Base-by-base conservation (phyloP, 1,140 invertebrate genomes). In the Caligus rogercresseyi region DNA sequence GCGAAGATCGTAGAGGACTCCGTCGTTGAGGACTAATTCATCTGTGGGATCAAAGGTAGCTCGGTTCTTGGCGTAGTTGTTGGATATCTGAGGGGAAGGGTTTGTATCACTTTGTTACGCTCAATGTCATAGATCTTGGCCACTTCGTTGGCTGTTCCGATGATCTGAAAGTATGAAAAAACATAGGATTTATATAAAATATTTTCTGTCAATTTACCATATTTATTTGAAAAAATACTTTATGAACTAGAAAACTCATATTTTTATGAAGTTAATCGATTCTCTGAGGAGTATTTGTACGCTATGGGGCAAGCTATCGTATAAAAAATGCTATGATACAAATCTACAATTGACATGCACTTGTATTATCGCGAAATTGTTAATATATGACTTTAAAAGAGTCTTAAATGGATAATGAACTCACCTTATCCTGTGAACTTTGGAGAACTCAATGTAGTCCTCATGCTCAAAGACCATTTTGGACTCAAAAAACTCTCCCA, bases 31-130 rank as follows among this genome's bases (percentile, higher is more conserved):
- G 16, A 98, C 83, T 23, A 98, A 73, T 68, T 96, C 89, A 72
- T 98, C 94, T 14, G 85, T 86, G 65, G 87, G 87, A 72, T 86
- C 88, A 71, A 97, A 95, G 0, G 88, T 92, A 0, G 94, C 94
- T 54, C 85, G 78, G 74, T 98, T 99, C 73, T 86, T 86, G 3
- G 81, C 83, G 72, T 99, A 98, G 68, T 86, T 81, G 76, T 98
- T 97, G 24, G 85, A 86, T 67, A 87, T 82, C 54, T 80, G 78
- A 13, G 87, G 84, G 43, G 80, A 81, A 97, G 79, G 0, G 81
- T 83, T 43, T 80, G 74, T 26, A 97, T 70, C 62, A 81, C 75
- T 65, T 80, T 75, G 19, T 87, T 85, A 0, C 89, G 94, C 52
- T 79, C 78, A 26, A 91, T 81, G 72, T 98, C 94, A 73, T 91